These are phyloP conservation scores for Polypedilum pembai DNA, from an alignment of 1,140 invertebrate genomes.

Conservation along the genomic window DNA sequence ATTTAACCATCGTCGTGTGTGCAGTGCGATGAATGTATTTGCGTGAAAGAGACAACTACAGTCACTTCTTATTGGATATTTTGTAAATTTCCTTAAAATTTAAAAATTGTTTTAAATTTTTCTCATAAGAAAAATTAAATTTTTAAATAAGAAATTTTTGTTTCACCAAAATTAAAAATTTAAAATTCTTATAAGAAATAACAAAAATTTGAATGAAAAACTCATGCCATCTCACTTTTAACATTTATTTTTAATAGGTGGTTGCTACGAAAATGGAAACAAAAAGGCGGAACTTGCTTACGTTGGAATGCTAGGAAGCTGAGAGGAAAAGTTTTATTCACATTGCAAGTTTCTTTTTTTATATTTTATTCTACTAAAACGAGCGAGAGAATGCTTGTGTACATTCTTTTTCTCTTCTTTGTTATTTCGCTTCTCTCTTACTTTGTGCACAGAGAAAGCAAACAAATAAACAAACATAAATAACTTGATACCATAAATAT, in stretches of 20 bases:
- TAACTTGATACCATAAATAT: conserved; percentile 26
- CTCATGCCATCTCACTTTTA: not conserved
- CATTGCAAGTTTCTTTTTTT: not conserved
- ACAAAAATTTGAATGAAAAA: not conserved
- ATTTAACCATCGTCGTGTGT: not conserved
- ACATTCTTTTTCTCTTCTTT: too few species aligned
- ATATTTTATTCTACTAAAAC: not conserved
- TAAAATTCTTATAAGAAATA: not conserved
- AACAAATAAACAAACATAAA: conserved; percentile 29
- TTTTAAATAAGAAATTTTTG: not conserved
- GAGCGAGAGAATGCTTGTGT: not conserved
- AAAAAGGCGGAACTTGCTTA: conserved; percentile 25
- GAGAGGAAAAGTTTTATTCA: not conserved
- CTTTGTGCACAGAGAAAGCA: not conserved
- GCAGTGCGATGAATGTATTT: not conserved
- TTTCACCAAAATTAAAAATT: too few species aligned
- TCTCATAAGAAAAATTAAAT: not conserved
- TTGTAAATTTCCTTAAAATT: not conserved
- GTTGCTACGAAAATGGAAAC: conserved; percentile 28
- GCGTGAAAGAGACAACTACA: not conserved
- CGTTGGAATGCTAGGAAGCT: conserved; percentile 19
- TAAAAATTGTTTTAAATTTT: not conserved
- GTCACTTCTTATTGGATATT: not conserved
- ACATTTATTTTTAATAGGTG: conserved; percentile 28
- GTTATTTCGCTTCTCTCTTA: too few species aligned